phyloP scores from a whole-genome alignment of 2,888 invertebrate species.

The Elmis aenea region DNA sequence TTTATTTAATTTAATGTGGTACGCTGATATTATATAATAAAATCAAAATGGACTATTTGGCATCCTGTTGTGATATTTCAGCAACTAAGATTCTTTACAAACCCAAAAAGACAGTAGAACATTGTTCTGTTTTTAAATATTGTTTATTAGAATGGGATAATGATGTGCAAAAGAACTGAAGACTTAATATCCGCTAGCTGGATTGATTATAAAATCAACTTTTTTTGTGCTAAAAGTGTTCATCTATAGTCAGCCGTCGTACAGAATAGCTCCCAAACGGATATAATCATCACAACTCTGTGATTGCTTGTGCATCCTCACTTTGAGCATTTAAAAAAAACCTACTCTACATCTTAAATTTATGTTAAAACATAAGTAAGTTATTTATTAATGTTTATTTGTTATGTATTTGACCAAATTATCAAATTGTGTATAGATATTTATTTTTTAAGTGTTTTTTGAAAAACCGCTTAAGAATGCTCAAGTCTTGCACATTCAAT shows the following conservation, averaged over 20 bases:
- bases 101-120: conserved; percentile 41
- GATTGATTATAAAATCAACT: conserved; percentile 26
- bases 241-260: conserved; percentile 43
- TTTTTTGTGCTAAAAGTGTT: conserved; percentile 43
- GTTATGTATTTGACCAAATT: too few species aligned
- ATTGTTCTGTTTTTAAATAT: conserved; percentile 49
- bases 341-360: too few species aligned
- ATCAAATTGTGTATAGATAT: too few species aligned
- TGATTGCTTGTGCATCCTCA: conserved; percentile 24
- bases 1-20: conserved; percentile 12
- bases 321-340: conserved; percentile 20
- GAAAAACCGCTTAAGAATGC: too few species aligned
- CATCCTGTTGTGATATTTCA: conserved; percentile 16
- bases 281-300: conserved; percentile 38
- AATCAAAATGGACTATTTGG: conserved; percentile 25
- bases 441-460: too few species aligned
- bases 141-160: conserved; percentile 42
- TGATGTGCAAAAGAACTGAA: conserved; percentile 19
- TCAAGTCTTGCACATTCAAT: conserved; percentile 27
- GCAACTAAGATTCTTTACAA: conserved; percentile 7
- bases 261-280: conserved; percentile 33
- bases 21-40: conserved; percentile 13
- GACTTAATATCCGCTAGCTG: conserved; percentile 15
- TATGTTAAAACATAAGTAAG: too few species aligned
- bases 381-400: too few species aligned